phyloP scores from a whole-genome alignment of 1,140 invertebrate genomes.

The Aphidius ervi region DNA sequence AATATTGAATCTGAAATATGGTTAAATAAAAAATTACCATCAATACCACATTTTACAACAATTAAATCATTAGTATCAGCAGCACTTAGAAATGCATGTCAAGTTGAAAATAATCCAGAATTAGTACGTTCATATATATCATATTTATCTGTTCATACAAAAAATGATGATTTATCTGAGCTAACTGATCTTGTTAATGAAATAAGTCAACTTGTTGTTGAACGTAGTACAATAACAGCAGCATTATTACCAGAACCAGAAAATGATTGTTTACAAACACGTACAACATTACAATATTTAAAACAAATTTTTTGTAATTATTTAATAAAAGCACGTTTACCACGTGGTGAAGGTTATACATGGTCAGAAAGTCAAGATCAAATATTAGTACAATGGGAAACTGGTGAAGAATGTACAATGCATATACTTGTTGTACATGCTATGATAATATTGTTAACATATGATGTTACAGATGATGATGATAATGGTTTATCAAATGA shows the following conservation, averaged over 20 bases:
- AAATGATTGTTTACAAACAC: constrained; percentile 50
- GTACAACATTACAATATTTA: constrained; percentile 69
- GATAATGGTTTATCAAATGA: constrained; percentile 65
- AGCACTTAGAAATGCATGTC: constrained; percentile 76
- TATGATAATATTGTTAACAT: constrained; percentile 89
- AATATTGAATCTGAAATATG: constrained; percentile 58
- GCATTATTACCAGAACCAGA: constrained; percentile 71
- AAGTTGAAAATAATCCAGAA: constrained; percentile 83
- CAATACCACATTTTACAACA: constrained; percentile 65
- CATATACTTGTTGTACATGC: constrained; percentile 89
- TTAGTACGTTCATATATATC: constrained; percentile 86
- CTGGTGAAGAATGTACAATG: constrained; percentile 76
- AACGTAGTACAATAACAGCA: constrained; percentile 82
- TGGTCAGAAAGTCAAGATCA: constrained; percentile 70
- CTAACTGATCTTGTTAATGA: constrained; percentile 69
- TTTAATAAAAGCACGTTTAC: constrained; percentile 62
- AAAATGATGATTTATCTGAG: constrained; percentile 62
- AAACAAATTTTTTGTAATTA: constrained; percentile 76
- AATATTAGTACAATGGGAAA: constrained; percentile 78
- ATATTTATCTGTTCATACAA: constrained; percentile 75
- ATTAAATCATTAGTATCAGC: constrained; percentile 65
- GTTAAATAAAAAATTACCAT: constrained; percentile 74
- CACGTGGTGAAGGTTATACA: constrained; percentile 60
- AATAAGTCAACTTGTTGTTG: constrained; percentile 87
- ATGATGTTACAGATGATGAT: constrained; percentile 60